Conservation (phyloP, 2,113 vertebrate species). For the Eclectus roratus region DNA sequence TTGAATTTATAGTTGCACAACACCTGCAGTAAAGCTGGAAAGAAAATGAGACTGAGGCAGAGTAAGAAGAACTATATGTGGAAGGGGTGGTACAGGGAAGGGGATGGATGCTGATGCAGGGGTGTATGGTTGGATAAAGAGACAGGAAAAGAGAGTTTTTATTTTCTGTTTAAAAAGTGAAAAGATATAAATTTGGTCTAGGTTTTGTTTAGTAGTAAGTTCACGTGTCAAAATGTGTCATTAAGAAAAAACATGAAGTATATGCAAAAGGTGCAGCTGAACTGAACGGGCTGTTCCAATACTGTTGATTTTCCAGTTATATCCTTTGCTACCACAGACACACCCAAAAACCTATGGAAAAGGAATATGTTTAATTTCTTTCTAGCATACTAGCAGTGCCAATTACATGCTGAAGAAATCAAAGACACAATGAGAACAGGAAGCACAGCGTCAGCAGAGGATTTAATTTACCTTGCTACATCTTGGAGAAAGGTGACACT, state of each 20-base stretch:
- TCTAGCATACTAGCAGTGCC: not conserved
- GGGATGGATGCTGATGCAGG: rapidly evolving
- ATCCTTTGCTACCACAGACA: not conserved
- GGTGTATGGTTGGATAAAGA: not conserved
- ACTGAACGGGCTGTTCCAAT: not conserved
- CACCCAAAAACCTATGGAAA: not conserved
- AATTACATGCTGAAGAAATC: not conserved
- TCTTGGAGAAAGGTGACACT: not conserved
- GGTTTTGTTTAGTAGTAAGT: not conserved
- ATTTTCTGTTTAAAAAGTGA: not conserved
- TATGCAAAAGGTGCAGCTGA: not conserved
- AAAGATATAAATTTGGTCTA: not conserved
- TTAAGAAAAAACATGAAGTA: not conserved
- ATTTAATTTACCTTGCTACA: not conserved
- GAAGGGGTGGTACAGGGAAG: not conserved
- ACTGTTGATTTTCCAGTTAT: not conserved
- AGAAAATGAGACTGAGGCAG: not conserved
- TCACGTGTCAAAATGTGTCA: not conserved
- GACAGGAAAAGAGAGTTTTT: not conserved
- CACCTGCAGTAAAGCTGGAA: not conserved
- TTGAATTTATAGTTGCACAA: not conserved
- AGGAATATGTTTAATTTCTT: not conserved
- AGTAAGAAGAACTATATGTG: not conserved
- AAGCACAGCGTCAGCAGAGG: not conserved
- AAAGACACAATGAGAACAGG: not conserved